phyloP scores from a whole-genome alignment of 1,140 invertebrate genomes.

The Diachasma alloeum region DNA sequence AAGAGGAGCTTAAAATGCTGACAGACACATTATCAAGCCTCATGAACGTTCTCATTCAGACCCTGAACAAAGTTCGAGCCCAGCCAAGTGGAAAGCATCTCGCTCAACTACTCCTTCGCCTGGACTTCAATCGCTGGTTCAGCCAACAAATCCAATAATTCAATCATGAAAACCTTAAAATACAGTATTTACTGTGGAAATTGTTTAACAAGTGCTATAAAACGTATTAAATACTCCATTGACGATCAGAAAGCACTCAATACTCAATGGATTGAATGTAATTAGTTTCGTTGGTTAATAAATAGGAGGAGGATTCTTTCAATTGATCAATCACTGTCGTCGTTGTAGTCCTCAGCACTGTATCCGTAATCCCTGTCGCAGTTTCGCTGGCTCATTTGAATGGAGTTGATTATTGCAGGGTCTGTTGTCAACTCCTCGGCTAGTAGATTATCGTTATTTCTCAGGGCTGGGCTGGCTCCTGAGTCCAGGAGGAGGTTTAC shows the following conservation, averaged over 20 bases:
- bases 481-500: constrained; percentile 70
- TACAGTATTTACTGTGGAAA: background rate
- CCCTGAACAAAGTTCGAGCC: constrained; percentile 70
- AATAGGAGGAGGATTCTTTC: background rate
- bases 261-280: background rate
- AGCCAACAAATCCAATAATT: constrained; percentile 58
- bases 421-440: constrained; percentile 67
- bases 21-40: constrained; percentile 56
- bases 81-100: constrained; percentile 74
- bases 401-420: constrained; percentile 56
- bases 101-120: constrained; percentile 73
- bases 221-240: too few species aligned
- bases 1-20: constrained; percentile 57
- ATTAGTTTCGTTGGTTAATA: background rate
- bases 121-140: constrained; percentile 82
- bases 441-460: constrained; percentile 68
- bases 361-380: constrained; percentile 41
- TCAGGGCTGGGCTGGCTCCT: constrained; percentile 66
- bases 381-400: constrained; percentile 53
- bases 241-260: background rate
- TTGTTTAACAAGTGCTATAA: background rate
- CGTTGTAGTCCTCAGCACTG: constrained; percentile 54
- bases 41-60: constrained; percentile 61
- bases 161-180: constrained; percentile 4
- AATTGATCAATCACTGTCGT: constrained; percentile 54